Conservation (phyloP, 1,140 invertebrate species). For the Macrotrachela quadricornifera region DNA sequence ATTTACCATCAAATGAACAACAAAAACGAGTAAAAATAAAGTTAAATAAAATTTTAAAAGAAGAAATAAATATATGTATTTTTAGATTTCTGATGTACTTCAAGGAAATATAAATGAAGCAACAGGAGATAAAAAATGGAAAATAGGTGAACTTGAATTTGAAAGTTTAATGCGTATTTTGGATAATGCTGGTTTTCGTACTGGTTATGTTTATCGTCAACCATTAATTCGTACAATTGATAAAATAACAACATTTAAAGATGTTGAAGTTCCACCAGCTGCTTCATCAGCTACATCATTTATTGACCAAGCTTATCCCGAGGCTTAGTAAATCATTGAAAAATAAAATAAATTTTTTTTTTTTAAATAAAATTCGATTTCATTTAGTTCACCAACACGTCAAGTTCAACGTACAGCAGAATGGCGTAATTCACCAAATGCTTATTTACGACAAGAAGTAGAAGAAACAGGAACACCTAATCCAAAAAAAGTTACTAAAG, state of each 20-base stretch:
- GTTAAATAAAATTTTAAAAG: no score
- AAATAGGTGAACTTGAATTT: slow-evolving; percentile 81
- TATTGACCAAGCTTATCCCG: slow-evolving; percentile 8
- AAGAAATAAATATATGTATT: no score
- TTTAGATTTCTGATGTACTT: no score
- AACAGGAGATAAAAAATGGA: slow-evolving; percentile 43
- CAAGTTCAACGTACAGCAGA: slow-evolving; percentile 37
- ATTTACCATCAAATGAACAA: neutral
- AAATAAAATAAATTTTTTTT: no score
- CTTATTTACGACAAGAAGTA: slow-evolving; percentile 85
- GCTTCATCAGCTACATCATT: slow-evolving; percentile 54
- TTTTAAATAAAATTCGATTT: no score
- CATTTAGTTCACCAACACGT: neutral
- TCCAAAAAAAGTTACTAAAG: slow-evolving; percentile 85
- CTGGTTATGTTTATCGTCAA: slow-evolving; percentile 76
- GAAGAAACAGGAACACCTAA: slow-evolving; percentile 81
- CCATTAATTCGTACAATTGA: slow-evolving; percentile 60
- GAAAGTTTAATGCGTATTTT: slow-evolving; percentile 92
- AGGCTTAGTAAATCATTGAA: neutral
- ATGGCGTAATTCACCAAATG: slow-evolving; percentile 88
- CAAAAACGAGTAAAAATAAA: no score
- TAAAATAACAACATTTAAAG: slow-evolving; percentile 53
- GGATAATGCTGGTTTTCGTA: slow-evolving; percentile 83
- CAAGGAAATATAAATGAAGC: slow-evolving; percentile 12
- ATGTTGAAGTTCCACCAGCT: slow-evolving; percentile 75